Percentiles rank a stretch among this genome's conserved stretches.
Evolutionary conservation across 2,888 invertebrate species (phyloP).

Genomic region (Epistrophella euchroma): DNA sequence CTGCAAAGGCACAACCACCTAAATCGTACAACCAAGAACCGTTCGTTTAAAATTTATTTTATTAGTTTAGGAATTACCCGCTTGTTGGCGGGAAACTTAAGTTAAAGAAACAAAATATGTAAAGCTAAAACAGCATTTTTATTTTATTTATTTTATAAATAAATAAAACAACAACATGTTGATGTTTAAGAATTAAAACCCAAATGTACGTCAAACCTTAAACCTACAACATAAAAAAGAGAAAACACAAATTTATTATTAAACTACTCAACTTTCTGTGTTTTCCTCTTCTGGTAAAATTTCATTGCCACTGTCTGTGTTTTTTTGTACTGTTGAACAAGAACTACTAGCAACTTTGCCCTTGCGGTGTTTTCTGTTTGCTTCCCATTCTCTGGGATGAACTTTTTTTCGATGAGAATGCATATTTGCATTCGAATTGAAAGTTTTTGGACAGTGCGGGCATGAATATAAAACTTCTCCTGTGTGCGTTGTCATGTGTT

Average conservation of each 20-base stretch:
- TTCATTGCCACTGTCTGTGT: slow-evolving; percentile 51
- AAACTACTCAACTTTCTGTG: slow-evolving; percentile 8
- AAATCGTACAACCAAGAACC: too few relatives aligned
- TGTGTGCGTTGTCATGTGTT: slow-evolving; percentile 83
- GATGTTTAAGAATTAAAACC: background rate
- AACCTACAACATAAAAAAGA: background rate
- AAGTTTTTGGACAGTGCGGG: slow-evolving; percentile 82
- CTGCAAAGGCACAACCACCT: too few relatives aligned
- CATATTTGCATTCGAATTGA: slow-evolving; percentile 83
- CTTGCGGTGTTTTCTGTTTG: slow-evolving; percentile 78
- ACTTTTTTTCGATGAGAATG: slow-evolving; percentile 83
- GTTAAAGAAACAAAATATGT: background rate
- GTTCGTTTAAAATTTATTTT: too few relatives aligned
- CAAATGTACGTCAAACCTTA: background rate
- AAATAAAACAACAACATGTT: background rate
- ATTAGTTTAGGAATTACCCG: too few relatives aligned
- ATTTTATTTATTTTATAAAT: background rate
- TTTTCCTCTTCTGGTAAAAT: slow-evolving; percentile 32
- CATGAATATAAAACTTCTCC: slow-evolving; percentile 83
- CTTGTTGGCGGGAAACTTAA: too few relatives aligned
- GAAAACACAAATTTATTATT: background rate
- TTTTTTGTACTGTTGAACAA: slow-evolving; percentile 25
- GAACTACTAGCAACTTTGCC: slow-evolving; percentile 68
- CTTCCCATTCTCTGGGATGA: slow-evolving; percentile 82
- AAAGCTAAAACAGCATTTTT: background rate